A percentile compares a stretch with the other conserved stretches of the same genome.
Evolutionary conservation across 2,888 invertebrate genomes (phyloP).

Genomic region (Taenaris catops): DNA sequence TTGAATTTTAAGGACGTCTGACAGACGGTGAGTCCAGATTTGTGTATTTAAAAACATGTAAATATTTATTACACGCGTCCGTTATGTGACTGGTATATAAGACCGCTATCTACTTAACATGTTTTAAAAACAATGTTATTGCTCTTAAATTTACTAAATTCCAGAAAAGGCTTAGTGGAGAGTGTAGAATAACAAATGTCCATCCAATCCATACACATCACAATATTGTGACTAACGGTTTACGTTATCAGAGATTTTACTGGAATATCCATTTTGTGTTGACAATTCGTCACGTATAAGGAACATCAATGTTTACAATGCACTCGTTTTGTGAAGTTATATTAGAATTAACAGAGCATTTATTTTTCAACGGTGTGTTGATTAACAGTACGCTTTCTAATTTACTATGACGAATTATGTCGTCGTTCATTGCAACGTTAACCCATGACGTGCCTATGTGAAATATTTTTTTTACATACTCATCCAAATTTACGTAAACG

Average conservation of each 20-base stretch:
- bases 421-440: slow-evolving; percentile 5
- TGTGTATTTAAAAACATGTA: slow-evolving; percentile 8
- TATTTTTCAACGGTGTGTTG: slow-evolving; percentile 14
- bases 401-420: slow-evolving; percentile 59
- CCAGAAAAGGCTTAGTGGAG: no score
- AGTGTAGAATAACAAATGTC: no score
- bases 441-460: not conserved
- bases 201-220: no score
- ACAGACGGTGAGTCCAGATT: slow-evolving; percentile 22
- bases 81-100: slow-evolving; percentile 1
- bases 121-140: no score
- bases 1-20: slow-evolving; percentile 14
- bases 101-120: no score
- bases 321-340: not conserved
- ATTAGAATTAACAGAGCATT: slow-evolving; percentile 2
- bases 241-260: slow-evolving; percentile 3
- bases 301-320: no score
- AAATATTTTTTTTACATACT: no score
- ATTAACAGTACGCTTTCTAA: slow-evolving; percentile 64
- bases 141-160: no score
- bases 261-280: no score
- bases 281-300: no score
- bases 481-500: no score
- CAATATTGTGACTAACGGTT: slow-evolving; percentile 3
- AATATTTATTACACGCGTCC: slow-evolving; percentile 12